Evolutionary conservation across 1,140 invertebrate genomes (phyloP).

Genomic region (Drosophila chauvacae): DNA sequence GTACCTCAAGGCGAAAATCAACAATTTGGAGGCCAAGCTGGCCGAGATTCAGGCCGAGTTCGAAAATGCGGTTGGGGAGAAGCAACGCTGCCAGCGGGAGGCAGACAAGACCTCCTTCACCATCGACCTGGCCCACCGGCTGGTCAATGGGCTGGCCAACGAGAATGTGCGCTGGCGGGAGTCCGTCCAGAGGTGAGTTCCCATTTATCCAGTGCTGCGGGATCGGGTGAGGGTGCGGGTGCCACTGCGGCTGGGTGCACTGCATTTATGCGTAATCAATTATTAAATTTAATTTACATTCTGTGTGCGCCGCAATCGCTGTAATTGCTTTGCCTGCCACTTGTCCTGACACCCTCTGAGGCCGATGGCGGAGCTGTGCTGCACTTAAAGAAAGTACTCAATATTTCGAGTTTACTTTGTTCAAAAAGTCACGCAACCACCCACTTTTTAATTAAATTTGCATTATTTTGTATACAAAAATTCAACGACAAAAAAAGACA

Average conservation of each 20-base stretch:
- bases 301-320: conserved; percentile 71
- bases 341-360: not conserved
- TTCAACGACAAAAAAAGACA: not conserved
- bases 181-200: conserved; percentile 75
- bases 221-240: not conserved
- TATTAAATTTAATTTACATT: conserved; percentile 84
- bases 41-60: conserved; percentile 92
- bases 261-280: conserved; percentile 77
- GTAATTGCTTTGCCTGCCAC: conserved; percentile 68
- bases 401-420: not conserved
- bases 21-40: conserved; percentile 92
- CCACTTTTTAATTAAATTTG: not conserved
- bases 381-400: not conserved
- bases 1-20: conserved; percentile 88
- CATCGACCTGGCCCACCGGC: conserved; percentile 95
- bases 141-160: conserved; percentile 97
- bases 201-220: conserved; percentile 1
- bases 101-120: conserved; percentile 93
- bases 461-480: not conserved
- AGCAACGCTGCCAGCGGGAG: conserved; percentile 94
- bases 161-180: conserved; percentile 92
- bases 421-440: not conserved
- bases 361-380: not conserved
- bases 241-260: not conserved
- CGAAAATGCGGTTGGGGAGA: conserved; percentile 93